phyloP scores from a whole-genome alignment of 2,113 vertebrate genomes.

The Acrocephalus kingi region DNA sequence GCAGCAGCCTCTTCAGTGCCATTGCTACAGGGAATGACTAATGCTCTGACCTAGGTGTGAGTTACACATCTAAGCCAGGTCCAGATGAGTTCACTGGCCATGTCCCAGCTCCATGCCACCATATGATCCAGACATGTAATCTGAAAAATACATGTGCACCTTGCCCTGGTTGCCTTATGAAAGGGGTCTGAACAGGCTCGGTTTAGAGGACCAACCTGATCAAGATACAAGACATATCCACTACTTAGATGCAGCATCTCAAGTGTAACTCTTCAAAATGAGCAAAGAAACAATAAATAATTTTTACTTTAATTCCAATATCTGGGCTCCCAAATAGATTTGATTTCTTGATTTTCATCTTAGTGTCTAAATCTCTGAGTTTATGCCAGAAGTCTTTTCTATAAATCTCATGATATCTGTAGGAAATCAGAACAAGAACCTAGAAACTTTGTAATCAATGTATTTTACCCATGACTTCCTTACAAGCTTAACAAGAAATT shows the following conservation, averaged over 20 bases:
- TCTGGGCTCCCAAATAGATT: neutral
- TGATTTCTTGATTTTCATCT: neutral
- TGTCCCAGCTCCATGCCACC: neutral
- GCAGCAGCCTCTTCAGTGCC: neutral
- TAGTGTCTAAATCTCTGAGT: neutral
- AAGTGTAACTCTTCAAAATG: neutral
- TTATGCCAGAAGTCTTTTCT: neutral
- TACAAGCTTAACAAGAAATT: neutral
- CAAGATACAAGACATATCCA: rapidly evolving
- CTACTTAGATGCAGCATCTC: neutral
- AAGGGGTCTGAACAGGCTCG: rapidly evolving
- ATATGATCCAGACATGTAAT: neutral
- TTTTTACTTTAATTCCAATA: neutral
- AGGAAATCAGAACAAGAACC: neutral
- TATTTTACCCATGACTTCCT: neutral
- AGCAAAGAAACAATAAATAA: neutral
- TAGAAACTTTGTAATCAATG: neutral
- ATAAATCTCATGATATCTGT: neutral
- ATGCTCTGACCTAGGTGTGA: neutral
- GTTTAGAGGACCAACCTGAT: neutral
- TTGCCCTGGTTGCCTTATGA: neutral
- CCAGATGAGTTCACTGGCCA: neutral
- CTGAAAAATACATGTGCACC: neutral
- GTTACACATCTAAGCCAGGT: neutral
- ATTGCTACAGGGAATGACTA: neutral